Percentiles rank a stretch among this genome's conserved stretches.
Evolutionary conservation across 2,888 invertebrate species (phyloP).

Genomic region (Helicoverpa assulta): DNA sequence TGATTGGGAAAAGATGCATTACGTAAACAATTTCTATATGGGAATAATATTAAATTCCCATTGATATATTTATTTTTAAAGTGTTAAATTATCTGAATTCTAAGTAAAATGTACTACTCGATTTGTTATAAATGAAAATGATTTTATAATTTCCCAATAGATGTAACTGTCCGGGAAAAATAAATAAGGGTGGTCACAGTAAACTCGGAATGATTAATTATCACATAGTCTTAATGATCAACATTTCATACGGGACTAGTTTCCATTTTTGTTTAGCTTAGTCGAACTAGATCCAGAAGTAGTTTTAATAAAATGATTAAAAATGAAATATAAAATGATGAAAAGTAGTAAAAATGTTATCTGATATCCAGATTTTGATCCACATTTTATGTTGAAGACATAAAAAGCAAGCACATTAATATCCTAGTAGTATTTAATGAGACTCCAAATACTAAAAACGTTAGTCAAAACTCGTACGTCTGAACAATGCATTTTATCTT

Average conservation of each 20-base stretch:
- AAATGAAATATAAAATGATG: constrained; percentile 16
- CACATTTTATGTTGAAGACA: too few species aligned
- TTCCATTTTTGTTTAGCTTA: constrained; percentile 23
- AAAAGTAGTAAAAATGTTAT: constrained; percentile 3
- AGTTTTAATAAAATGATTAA: not conserved
- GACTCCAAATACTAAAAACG: too few species aligned
- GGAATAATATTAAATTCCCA: constrained; percentile 26
- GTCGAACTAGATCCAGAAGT: constrained; percentile 12
- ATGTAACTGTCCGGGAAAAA: constrained; percentile 16
- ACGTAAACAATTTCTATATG: constrained; percentile 10
- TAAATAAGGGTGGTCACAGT: constrained; percentile 15
- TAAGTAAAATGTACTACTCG: too few species aligned
- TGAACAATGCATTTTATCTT: too few species aligned
- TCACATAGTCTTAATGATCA: constrained; percentile 25
- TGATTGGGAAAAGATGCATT: constrained; percentile 45
- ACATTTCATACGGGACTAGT: constrained; percentile 35
- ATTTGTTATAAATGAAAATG: not conserved
- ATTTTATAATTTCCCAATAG: constrained; percentile 3
- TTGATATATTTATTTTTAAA: not conserved
- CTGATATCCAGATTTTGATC: too few species aligned
- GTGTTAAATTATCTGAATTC: not conserved
- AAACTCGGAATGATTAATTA: constrained; percentile 36
- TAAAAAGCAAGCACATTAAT: too few species aligned
- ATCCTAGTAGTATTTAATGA: too few species aligned
- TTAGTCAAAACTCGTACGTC: too few species aligned